phyloP scores from a whole-genome alignment of 2,113 vertebrate species.

The Gila orcuttii region DNA sequence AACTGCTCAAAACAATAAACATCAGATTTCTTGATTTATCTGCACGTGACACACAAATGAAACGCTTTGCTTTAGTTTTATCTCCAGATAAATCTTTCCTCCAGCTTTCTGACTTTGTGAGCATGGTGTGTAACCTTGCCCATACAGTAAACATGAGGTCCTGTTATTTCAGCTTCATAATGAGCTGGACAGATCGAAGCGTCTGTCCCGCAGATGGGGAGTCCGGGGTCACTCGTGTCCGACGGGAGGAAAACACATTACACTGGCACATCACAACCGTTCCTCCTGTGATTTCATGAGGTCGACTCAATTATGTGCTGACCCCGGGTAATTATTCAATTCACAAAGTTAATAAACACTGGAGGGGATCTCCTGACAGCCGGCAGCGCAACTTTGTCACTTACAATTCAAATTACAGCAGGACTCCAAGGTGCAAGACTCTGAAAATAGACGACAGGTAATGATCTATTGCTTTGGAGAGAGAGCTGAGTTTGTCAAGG shows the following conservation, averaged over 20 bases:
- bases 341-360: constrained; percentile 72
- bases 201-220: constrained; percentile 36
- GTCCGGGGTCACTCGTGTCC: constrained; percentile 45
- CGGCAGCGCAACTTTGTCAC: constrained; percentile 61
- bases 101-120: background rate
- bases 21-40: background rate
- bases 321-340: constrained; percentile 70
- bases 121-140: constrained; percentile 8
- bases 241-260: constrained; percentile 47
- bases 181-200: constrained; percentile 32
- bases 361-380: constrained; percentile 56
- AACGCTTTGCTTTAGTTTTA: background rate
- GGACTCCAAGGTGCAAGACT: constrained; percentile 51
- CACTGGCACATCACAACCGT: constrained; percentile 57
- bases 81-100: background rate
- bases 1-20: background rate
- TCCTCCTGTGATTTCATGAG: constrained; percentile 74
- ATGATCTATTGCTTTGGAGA: constrained; percentile 65
- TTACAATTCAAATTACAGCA: constrained; percentile 67
- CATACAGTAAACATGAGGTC: constrained; percentile 13
- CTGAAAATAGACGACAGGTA: constrained; percentile 67
- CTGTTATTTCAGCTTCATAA: constrained; percentile 31
- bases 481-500: constrained; percentile 53
- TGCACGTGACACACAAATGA: background rate
- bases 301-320: constrained; percentile 73